Base-by-base conservation (phyloP, 2,797 vertebrate genomes). In the Urosaurus nigricauda region DNA sequence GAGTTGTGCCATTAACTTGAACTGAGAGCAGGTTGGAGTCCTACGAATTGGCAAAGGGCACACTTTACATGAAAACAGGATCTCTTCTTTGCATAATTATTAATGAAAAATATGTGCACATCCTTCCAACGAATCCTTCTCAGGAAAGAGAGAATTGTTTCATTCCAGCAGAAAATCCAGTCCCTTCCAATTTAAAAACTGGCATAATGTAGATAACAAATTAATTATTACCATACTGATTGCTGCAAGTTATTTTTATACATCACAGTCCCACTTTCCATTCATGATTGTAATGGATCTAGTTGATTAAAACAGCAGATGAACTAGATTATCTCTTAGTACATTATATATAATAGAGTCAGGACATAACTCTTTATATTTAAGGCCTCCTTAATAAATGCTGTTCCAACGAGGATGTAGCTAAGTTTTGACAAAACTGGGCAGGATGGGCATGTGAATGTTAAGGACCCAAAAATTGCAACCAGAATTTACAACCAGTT, bases 1-100 rank as follows among this genome's bases (percentile, higher is more conserved):
- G 40, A 87, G 40, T 60, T 90, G 63, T 73, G 81, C 88, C 79
- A 70, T 83, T 86, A 86, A 68, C 4, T 70, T 35, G 68, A 63
- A 26, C 29, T 43, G 47, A n/a, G 70, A 87, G 53, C 77, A 85
- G 58, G 70, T 56, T 90, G 82, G 47, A 85, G 21, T 80, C 35
- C 47, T 58, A 68, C 6, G 65, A 90, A 53, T 74, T 65, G 47
- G 68, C 35, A 87, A 90, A 75, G 78, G 83, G 70, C 37, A 81
- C 43, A 65, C 40, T 79, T 84, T 70, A 87, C 83, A 56, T 79
- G 71, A 77, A 90, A 79, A 79, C 71, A 1, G 14, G 40, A 60
- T 89, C 68, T 73, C 83, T 89, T 83, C 63, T 26, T 56, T 88
- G 21, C n/a, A 32, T 73, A 53, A 77, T 77, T 70, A 70, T 53